A percentile compares a stretch with the other conserved stretches of the same genome.
Conservation (phyloP, 2,113 vertebrate species). For the Mobula birostris region DNA sequence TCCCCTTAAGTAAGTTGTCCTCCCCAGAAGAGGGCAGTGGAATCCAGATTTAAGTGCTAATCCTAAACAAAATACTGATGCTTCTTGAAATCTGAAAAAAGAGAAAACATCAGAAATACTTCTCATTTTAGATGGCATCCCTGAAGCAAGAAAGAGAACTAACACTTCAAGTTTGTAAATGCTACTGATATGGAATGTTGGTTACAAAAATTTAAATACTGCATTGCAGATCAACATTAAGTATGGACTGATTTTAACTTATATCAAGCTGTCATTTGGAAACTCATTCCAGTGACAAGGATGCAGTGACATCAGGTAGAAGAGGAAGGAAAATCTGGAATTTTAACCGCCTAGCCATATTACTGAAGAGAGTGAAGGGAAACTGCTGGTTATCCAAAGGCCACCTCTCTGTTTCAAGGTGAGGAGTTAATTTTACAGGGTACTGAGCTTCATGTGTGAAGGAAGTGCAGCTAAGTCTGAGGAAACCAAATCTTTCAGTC, state of each 20-base stretch:
- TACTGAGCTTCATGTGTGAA: neutral
- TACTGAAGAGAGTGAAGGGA: neutral
- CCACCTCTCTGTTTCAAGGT: neutral
- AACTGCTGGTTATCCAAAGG: neutral
- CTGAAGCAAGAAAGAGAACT: neutral
- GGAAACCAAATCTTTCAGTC: neutral
- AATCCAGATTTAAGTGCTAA: neutral
- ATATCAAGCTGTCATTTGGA: neutral
- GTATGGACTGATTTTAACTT: neutral
- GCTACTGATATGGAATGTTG: too few relatives aligned
- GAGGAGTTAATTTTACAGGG: neutral
- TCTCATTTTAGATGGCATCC: too few relatives aligned
- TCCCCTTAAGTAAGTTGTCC: neutral
- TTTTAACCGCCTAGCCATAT: neutral
- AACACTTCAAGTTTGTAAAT: too few relatives aligned
- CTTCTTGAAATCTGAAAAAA: too few relatives aligned
- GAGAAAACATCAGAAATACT: too few relatives aligned
- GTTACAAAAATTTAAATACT: neutral
- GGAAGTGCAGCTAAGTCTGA: neutral
- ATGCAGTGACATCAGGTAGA: neutral
- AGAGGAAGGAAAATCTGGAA: neutral
- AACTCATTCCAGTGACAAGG: neutral
- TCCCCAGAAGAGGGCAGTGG: constrained; percentile 11
- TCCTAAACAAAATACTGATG: neutral
- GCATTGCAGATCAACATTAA: neutral